Conservation (phyloP, 2,888 invertebrate genomes). For the Pandemis cinnamomeana region DNA sequence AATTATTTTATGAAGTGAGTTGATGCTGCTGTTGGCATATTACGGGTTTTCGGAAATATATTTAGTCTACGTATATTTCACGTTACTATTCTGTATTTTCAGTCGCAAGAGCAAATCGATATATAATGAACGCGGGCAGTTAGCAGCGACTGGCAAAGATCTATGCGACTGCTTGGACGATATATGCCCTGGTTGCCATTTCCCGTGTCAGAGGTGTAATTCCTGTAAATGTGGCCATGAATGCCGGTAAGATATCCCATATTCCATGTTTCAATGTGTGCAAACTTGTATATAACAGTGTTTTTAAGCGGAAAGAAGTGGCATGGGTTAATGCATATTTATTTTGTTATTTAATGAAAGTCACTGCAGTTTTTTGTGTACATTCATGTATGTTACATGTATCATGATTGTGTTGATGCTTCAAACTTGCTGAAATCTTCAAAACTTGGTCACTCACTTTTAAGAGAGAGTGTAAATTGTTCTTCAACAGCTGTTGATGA, state of each 20-base stretch:
- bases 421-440: too few relatives aligned
- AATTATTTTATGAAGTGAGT: constrained; percentile 73
- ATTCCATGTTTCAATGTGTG: too few relatives aligned
- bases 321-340: too few relatives aligned
- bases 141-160: constrained; percentile 87
- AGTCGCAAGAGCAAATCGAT: constrained; percentile 84
- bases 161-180: constrained; percentile 93
- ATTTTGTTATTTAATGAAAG: too few relatives aligned
- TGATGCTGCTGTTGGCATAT: neutral
- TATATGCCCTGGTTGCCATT: constrained; percentile 93
- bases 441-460: too few relatives aligned
- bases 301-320: too few relatives aligned
- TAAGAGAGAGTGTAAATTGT: too few relatives aligned
- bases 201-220: constrained; percentile 89
- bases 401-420: too few relatives aligned
- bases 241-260: constrained; percentile 81
- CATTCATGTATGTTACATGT: too few relatives aligned
- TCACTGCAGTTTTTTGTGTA: too few relatives aligned
- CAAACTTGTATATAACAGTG: too few relatives aligned
- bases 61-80: neutral
- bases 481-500: too few relatives aligned
- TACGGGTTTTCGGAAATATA: neutral
- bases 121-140: constrained; percentile 89
- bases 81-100: constrained; percentile 45
- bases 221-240: constrained; percentile 92